Base-by-base conservation (phyloP, 2,797 vertebrate genomes). In the Pogoniulus pusillus region DNA sequence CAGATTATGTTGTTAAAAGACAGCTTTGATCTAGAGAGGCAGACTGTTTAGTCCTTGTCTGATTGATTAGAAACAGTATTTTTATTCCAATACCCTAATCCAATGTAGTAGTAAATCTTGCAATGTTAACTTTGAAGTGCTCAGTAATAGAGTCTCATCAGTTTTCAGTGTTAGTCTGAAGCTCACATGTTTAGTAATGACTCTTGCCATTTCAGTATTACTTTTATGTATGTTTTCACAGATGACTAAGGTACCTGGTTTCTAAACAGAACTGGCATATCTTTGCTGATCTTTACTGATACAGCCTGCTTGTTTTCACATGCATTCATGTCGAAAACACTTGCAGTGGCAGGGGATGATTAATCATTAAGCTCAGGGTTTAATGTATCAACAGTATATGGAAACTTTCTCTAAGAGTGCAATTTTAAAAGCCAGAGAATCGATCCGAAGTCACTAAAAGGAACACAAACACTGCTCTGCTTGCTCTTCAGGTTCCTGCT, bases 221-320 rank as follows among this genome's bases (percentile, higher is more conserved):
- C 88, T 89, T 82, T 87, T 65, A 39, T 82, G 45, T 58, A 69
- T 41, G 58, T 94, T 85, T 68, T 84, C 82, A 55, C 16, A 86
- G 51, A 16, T 72, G 89, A 49, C 75, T 87, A 58, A 69, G 74
- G 77, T 71, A 49, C 80, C 78, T 87, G 26, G 19, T 71, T 69
- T 22, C 22, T 68, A 79, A 66, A 90, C 24, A 87, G 81, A 69
- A 84, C 90, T 65, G 63, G 20, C 12, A 65, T 87, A 75, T 89
- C 43, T 96, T 95, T 87, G 54, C 47, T 89, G 82, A 95, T 94
- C 81, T 94, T 89, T 32, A 82, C 57, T 69, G 47, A 57, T 53
- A 92, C 19, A 91, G 29, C 24, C 35, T 92, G 69, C 93, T 95
- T 93, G 30, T 43, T 95, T 95, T 93, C 34, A 57, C 30, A 26